phyloP scores from a whole-genome alignment of 2,113 vertebrate species.

The Platycercus adscitus region DNA sequence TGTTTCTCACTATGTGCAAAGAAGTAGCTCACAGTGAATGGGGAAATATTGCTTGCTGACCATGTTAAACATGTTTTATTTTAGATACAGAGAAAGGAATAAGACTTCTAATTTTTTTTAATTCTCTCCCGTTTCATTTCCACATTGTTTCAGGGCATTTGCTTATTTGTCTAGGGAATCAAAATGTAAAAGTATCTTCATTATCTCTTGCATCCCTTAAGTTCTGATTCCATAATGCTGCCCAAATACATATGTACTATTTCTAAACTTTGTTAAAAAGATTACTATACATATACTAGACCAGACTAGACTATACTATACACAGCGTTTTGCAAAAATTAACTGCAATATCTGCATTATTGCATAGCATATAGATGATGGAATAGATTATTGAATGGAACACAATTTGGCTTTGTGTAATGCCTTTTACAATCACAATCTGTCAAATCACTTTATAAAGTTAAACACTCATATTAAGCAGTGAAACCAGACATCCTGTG shows the following conservation, averaged over 20 bases:
- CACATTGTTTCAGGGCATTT: neutral
- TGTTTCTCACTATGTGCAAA: neutral
- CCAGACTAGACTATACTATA: neutral
- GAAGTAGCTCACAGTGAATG: neutral
- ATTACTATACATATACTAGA: neutral
- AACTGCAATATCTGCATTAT: neutral
- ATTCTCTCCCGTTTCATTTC: neutral
- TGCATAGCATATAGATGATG: neutral
- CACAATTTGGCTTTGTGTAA: neutral
- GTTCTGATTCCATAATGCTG: neutral
- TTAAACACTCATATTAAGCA: neutral
- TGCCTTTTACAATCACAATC: neutral
- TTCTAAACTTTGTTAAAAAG: neutral
- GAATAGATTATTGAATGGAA: neutral
- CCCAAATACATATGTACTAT: neutral
- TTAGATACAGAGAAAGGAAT: neutral
- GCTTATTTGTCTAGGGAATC: neutral
- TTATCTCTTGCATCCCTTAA: neutral
- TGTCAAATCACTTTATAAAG: neutral
- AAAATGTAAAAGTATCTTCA: neutral
- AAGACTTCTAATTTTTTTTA: accelerated
- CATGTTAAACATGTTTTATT: neutral
- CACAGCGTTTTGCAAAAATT: neutral
- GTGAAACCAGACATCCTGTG: neutral
- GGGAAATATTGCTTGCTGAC: neutral